These are phyloP conservation scores for Apodemus sylvaticus DNA, from an alignment of 2,113 vertebrate species.

Conservation along the genomic window DNA sequence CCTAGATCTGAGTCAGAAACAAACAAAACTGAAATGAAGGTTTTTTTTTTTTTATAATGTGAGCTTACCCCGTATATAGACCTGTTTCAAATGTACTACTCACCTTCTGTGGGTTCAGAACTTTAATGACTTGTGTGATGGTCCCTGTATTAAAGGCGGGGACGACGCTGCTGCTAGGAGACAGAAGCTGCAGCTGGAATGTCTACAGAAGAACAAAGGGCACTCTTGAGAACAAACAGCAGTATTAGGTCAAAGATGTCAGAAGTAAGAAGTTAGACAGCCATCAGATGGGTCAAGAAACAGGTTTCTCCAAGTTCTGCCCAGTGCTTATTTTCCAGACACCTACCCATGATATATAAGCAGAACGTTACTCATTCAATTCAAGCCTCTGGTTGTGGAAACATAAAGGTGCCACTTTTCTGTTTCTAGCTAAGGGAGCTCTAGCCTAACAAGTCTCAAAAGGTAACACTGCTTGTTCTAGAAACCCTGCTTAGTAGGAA, in stretches of 20 bases:
- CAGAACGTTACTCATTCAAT: neutral
- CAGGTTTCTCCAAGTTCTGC: neutral
- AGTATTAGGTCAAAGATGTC: neutral
- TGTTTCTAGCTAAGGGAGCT: constrained; percentile 47
- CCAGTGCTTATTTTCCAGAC: constrained; percentile 25
- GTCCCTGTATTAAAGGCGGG: constrained; percentile 97
- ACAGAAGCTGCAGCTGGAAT: constrained; percentile 99
- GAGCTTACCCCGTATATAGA: neutral
- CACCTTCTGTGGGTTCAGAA: constrained; percentile 99
- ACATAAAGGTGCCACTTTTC: neutral
- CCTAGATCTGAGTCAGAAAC: constrained; percentile 44
- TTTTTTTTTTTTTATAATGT: neutral
- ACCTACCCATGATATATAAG: neutral
- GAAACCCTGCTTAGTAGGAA: constrained; percentile 47
- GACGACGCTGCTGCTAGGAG: constrained; percentile 97
- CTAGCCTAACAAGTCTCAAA: constrained; percentile 53
- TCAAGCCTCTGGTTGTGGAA: constrained; percentile 16
- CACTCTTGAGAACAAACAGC: constrained; percentile 62
- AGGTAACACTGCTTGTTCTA: constrained; percentile 44
- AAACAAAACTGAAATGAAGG: constrained; percentile 48
- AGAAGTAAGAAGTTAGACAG: constrained; percentile 11
- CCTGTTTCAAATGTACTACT: constrained; percentile 68
- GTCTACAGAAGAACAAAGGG: constrained; percentile 87
- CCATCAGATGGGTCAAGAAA: neutral
- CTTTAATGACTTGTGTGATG: constrained; percentile 99